These are phyloP conservation scores for Hycleus phaleratus DNA, from an alignment of 1,140 invertebrate genomes.

Conservation along the genomic window DNA sequence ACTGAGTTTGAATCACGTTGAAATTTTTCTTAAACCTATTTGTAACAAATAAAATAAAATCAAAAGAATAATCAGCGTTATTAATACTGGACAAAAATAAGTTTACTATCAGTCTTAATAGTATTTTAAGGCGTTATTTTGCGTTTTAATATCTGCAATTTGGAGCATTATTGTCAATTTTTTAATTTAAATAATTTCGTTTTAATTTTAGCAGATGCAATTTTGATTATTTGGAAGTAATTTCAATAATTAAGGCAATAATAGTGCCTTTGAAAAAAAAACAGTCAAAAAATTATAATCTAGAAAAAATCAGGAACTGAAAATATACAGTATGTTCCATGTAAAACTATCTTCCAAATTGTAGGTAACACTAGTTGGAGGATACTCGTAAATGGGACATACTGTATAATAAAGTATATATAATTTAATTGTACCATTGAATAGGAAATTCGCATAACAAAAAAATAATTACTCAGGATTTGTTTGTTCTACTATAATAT, in stretches of 20 bases:
- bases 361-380: too few species aligned
- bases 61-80: too few species aligned
- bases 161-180: too few species aligned
- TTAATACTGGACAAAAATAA: too few species aligned
- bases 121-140: too few species aligned
- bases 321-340: background rate
- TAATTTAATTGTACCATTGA: conserved; percentile 19
- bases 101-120: too few species aligned
- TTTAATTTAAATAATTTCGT: too few species aligned
- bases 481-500: background rate
- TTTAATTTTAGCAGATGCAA: background rate
- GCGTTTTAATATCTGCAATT: too few species aligned
- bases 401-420: conserved; percentile 16
- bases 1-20: too few species aligned
- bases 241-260: background rate
- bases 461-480: background rate
- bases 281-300: background rate
- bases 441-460: conserved; percentile 16
- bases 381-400: conserved; percentile 3
- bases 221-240: background rate
- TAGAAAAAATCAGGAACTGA: background rate
- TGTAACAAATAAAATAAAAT: too few species aligned
- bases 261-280: background rate
- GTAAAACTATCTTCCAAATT: background rate
- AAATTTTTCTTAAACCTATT: too few species aligned